A percentile compares a stretch with the other conserved stretches of the same genome.
Conservation (phyloP, 1,140 invertebrate genomes). For the Dysdera silvatica region DNA sequence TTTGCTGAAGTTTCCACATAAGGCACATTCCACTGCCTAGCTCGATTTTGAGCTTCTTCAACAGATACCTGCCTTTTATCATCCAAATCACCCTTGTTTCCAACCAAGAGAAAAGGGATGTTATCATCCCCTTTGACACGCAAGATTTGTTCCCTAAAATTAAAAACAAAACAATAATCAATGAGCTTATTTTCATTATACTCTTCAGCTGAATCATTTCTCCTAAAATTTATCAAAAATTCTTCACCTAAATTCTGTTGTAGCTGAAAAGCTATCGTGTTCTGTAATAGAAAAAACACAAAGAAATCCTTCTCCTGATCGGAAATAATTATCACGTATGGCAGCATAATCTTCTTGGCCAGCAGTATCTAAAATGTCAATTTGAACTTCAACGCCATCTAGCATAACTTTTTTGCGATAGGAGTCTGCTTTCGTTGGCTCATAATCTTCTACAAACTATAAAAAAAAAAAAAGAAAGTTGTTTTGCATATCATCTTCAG, state of each 20-base stretch:
- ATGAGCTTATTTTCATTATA: not conserved
- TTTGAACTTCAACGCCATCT: conserved; percentile 86
- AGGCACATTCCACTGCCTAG: conserved; percentile 88
- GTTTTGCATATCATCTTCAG: too few relatives aligned
- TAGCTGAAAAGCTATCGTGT: conserved; percentile 96
- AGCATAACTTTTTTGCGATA: conserved; percentile 84
- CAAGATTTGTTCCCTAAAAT: conserved; percentile 90
- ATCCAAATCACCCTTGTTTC: conserved; percentile 96
- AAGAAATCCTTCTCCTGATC: conserved; percentile 97
- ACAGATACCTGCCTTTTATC: conserved; percentile 81
- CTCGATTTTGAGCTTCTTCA: conserved; percentile 76
- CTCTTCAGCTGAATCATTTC: too few relatives aligned
- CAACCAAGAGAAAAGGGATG: conserved; percentile 85
- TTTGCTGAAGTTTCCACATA: conserved; percentile 99
- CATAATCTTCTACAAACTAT: conserved; percentile 98
- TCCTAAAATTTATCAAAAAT: not conserved
- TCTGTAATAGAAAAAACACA: conserved; percentile 99
- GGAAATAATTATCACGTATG: conserved; percentile 97
- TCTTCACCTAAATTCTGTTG: conserved; percentile 89
- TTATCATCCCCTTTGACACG: conserved; percentile 95
- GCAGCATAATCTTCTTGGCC: conserved; percentile 99
- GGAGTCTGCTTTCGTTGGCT: conserved; percentile 99
- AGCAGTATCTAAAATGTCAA: conserved; percentile 98
- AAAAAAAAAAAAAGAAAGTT: conserved; percentile 25
- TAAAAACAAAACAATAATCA: conserved; percentile 10